These are phyloP conservation scores for Spisula subtruncata DNA, from an alignment of 2,888 invertebrate genomes.

Conservation along the genomic window DNA sequence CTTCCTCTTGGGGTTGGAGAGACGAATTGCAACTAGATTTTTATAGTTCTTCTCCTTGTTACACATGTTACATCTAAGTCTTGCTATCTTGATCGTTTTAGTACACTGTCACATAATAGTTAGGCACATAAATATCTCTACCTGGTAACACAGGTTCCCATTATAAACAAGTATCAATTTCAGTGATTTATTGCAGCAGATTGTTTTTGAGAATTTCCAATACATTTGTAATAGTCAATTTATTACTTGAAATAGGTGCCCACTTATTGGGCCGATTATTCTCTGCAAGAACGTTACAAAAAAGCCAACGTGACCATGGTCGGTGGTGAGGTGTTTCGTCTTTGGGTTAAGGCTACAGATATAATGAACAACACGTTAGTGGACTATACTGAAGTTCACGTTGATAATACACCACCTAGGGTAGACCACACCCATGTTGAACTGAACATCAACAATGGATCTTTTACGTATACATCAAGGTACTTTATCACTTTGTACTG, in stretches of 20 bases:
- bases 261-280: conserved; percentile 17
- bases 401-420: conserved; percentile 55
- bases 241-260: conserved; percentile 23
- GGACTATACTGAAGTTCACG: conserved; percentile 54
- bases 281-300: conserved; percentile 33
- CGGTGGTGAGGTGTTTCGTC: conserved; percentile 42
- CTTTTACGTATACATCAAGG: conserved; percentile 49
- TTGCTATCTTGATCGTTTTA: too few species aligned
- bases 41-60: too few species aligned
- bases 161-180: too few species aligned
- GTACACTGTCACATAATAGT: too few species aligned
- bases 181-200: too few species aligned
- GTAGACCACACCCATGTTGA: conserved; percentile 1
- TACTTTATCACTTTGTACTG: neutral
- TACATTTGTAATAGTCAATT: too few species aligned
- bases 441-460: conserved; percentile 24
- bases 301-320: conserved; percentile 2
- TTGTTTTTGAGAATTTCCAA: too few species aligned
- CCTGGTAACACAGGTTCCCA: too few species aligned
- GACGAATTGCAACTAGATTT: too few species aligned
- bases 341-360: conserved; percentile 58
- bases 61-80: too few species aligned
- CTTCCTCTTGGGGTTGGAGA: too few species aligned
- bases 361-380: conserved; percentile 53
- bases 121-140: too few species aligned